Base-by-base conservation (phyloP, 2,113 vertebrate species). In the Geococcyx californianus region DNA sequence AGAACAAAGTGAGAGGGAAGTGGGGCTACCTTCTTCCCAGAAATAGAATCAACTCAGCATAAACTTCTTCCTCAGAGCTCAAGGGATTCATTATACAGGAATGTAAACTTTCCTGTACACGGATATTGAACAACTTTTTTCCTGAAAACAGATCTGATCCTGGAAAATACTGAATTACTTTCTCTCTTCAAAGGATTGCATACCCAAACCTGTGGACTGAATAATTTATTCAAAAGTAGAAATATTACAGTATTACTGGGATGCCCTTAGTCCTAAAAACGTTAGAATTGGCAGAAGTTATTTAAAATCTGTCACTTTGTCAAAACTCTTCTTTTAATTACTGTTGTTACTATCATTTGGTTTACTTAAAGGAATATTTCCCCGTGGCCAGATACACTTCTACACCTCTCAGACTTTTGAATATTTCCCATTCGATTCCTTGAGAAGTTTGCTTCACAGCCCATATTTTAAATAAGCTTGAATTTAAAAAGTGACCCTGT, bases 111-210 rank as follows among this genome's bases (percentile, higher is more conserved):
- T 60, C 44, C 76, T 89, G 38, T 67, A 36, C 33, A 52, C 1
- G 5, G 64, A 77, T 90, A 84, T 79, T 86, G 76, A 94, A 56
- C 25, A 88, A 66, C 29, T 92, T 94, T 87, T 51, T 88, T 93
- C 38, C 68, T 94, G 73, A 94, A 90, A 90, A 77, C 34, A 74
- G 52, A 62, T 76, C 52, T 21, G 16, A 49, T 78, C 38, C 45
- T 88, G 76, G 49, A 70, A 92, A 88, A 47, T 63, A 25, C 56
- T 87, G 73, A 84, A 89, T 72, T 29, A 70, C 52, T 86, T 79
- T 89, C n/a, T 84, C 38, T 92, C 44, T 89, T 89, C 68, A 87
- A 81, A 87, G 42, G 19, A 42, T 20, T 87, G 14, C 28, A 58
- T 45, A 25, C 17, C 16, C 44, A 49, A 5, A 79, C 38, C 10